Conservation (phyloP, 2,797 vertebrate genomes). For the Borostomias antarcticus region DNA sequence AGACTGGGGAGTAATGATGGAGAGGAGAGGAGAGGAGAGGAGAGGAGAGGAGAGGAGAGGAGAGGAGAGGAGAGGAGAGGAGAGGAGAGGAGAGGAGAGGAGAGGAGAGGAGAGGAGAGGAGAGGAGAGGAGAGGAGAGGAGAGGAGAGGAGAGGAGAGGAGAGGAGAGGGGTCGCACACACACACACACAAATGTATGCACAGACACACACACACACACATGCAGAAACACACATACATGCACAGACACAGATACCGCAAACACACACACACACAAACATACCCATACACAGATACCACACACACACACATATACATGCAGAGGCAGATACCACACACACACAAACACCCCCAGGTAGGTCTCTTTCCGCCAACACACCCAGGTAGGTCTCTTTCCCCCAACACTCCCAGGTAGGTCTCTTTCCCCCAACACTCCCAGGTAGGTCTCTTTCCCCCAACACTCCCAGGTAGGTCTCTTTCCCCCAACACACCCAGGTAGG, state of each 20-base stretch:
- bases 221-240: slow-evolving; percentile 25
- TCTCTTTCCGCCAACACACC: no score
- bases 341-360: neutral
- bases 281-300: no score
- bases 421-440: neutral
- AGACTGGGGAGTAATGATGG: no score
- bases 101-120: neutral
- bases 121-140: neutral
- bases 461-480: slow-evolving; percentile 40
- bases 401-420: no score
- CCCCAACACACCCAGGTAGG: neutral
- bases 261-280: slow-evolving; percentile 41
- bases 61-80: neutral
- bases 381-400: no score
- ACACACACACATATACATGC: no score
- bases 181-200: no score
- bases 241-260: slow-evolving; percentile 8
- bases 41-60: slow-evolving; percentile 1
- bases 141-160: neutral
- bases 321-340: no score
- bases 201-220: slow-evolving; percentile 23
- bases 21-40: neutral
- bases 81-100: neutral
- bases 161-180: neutral
- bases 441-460: slow-evolving; percentile 26